Evolutionary conservation across 1,140 invertebrate species (phyloP).

Genomic region (Aphidius ervi): DNA sequence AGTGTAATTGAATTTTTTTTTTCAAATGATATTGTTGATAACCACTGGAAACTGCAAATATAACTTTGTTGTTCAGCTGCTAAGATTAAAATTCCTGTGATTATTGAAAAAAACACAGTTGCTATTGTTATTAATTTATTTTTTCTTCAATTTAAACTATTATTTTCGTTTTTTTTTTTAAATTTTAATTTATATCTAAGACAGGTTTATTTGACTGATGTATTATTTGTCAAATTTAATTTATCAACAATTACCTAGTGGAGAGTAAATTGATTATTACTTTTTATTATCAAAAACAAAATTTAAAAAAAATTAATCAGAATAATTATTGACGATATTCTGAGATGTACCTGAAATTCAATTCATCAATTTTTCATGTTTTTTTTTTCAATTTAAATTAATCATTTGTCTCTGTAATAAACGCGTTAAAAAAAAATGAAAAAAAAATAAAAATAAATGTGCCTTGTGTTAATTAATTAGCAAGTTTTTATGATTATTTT

Average conservation of each 20-base stretch:
- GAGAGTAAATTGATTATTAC: constrained; percentile 2
- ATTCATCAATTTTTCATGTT: no score
- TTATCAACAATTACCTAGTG: no score
- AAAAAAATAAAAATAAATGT: no score
- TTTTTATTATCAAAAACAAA: no score
- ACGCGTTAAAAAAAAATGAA: no score
- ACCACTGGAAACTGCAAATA: constrained; percentile 50
- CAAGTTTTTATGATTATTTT: neutral
- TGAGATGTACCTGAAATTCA: no score
- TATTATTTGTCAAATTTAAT: no score
- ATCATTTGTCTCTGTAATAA: no score
- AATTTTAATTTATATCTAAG: neutral
- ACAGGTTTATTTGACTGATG: neutral
- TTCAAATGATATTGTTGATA: constrained; percentile 39
- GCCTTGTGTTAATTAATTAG: neutral
- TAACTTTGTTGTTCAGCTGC: constrained; percentile 52
- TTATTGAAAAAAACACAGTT: constrained; percentile 48
- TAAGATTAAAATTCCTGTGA: constrained; percentile 50
- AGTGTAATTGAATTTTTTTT: constrained; percentile 30
- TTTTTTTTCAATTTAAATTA: neutral
- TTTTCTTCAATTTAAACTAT: neutral
- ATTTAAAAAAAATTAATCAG: no score
- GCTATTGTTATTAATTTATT: neutral
- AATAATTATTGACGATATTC: no score
- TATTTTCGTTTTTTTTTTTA: no score